Percentiles rank a stretch among this genome's conserved stretches.
Evolutionary conservation across 1,140 invertebrate genomes (phyloP).

Genomic region (Zeugodacus cucurbitae): DNA sequence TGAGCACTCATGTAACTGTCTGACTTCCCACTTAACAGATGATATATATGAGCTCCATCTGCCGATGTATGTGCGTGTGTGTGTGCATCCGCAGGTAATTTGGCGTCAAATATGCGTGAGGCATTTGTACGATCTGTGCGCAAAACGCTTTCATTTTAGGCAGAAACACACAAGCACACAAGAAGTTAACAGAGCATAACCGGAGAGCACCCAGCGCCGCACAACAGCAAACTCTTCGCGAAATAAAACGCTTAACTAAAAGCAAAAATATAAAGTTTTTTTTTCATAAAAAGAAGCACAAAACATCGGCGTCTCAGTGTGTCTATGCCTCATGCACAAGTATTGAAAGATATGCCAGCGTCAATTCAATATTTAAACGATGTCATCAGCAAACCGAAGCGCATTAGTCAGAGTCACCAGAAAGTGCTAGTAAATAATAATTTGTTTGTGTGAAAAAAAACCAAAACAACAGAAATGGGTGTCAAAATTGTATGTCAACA

Average conservation of each 20-base stretch:
- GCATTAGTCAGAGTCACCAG: not conserved
- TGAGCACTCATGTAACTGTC: not conserved
- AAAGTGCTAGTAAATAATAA: not conserved
- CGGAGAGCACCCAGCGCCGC: not conserved
- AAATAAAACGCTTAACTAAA: not conserved
- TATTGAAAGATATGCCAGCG: not conserved
- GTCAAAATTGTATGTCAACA: not conserved
- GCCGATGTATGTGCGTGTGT: not conserved
- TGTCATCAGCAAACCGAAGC: not conserved
- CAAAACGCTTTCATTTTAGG: not conserved
- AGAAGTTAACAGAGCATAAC: constrained; percentile 17
- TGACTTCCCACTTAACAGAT: not conserved
- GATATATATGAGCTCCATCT: not conserved
- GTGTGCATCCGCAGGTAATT: not conserved
- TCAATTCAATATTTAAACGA: not conserved
- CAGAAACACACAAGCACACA: not conserved
- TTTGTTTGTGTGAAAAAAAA: not conserved
- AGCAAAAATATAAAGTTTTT: not conserved
- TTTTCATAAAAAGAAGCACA: not conserved
- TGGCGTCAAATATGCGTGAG: not conserved
- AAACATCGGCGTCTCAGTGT: not conserved
- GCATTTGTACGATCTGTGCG: not conserved
- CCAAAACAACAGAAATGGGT: not conserved
- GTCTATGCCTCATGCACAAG: not conserved
- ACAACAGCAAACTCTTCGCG: not conserved